Evolutionary conservation across 2,797 vertebrate species (phyloP), one percentile per base, ranked within the genome.

Genomic region (Linurgus olivaceus): DNA sequence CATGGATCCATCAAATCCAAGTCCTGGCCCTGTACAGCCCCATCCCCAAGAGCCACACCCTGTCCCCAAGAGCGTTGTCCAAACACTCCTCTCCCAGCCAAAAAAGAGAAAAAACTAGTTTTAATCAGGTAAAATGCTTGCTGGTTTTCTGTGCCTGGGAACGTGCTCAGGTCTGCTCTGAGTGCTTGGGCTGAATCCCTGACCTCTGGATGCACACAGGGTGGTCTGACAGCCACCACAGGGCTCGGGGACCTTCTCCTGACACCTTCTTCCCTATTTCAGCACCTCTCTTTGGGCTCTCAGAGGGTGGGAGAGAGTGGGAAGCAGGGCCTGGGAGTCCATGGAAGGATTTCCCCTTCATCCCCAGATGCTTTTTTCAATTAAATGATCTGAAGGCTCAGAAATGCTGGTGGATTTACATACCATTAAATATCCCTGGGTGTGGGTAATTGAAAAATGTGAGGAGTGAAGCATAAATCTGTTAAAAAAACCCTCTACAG

Each of bases 21-120:
- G 7, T 17, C 5, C 18, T 5, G 5, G 7, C 11, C 47, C n/a
- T 52, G 62, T 28, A 13, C 21, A 26, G 26, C 52, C 7, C 38
- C 54, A 12, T 14, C 54, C 17, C 47, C 33, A 47, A 25, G 25
- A 65, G 29, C 31, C 80, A 48, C 68, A 55, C 23, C 28, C 23
- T 45, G 40, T 24, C 12, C 25, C 16, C 25, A 25, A 25, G 3
- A 61, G 13, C 1, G 0, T 25, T 13, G 6, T 31, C 40, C 42
- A 26, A 48, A 42, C 7, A 9, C 6, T 35, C 24, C 28, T 47
- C 2, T 6, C 4, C 13, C 1, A 1, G 2, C 0, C 1, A 7
- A 76, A 38, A 40, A 9, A 4, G 2, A 0, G 4, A 0, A 1
- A 15, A 33, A 47, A 44, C 1, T 0, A 1, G 1, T 40, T 66